These are phyloP conservation scores for Murina feae DNA, from an alignment of 2,113 vertebrate species.

Conservation along the genomic window DNA sequence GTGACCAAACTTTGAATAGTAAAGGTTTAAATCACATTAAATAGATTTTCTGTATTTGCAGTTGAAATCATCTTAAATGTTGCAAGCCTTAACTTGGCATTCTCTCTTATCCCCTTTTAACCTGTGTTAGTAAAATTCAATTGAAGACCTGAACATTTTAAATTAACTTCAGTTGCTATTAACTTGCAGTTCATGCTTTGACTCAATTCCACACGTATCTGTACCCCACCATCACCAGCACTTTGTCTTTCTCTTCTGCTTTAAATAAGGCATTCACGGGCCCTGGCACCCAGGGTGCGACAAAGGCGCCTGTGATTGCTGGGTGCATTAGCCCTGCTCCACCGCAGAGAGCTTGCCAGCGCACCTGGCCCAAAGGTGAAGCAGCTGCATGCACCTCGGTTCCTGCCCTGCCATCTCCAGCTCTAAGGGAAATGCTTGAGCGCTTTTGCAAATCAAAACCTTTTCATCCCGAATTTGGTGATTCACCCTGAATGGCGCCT, in stretches of 20 bases:
- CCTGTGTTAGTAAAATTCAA: neutral
- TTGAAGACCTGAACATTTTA: neutral
- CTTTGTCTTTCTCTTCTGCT: neutral
- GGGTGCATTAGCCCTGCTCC: neutral
- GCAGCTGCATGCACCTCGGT: neutral
- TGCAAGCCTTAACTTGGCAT: neutral
- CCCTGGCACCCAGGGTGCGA: neutral
- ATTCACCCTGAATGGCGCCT: constrained; percentile 63
- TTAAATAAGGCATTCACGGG: constrained; percentile 27
- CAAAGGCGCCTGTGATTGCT: constrained; percentile 31
- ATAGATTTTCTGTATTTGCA: neutral
- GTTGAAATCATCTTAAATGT: neutral
- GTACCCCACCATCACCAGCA: neutral
- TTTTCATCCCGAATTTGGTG: constrained; percentile 68
- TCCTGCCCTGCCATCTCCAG: constrained; percentile 50
- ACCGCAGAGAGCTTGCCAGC: neutral
- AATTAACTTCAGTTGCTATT: neutral
- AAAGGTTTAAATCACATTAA: neutral
- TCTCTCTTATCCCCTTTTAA: neutral
- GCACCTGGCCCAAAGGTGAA: constrained; percentile 52
- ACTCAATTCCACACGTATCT: neutral
- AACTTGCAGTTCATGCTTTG: neutral
- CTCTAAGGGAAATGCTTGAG: constrained; percentile 50
- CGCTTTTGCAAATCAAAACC: constrained; percentile 63
- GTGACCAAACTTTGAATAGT: neutral